Conservation (phyloP, 2,797 vertebrate genomes). For the Podarcis siculus region DNA sequence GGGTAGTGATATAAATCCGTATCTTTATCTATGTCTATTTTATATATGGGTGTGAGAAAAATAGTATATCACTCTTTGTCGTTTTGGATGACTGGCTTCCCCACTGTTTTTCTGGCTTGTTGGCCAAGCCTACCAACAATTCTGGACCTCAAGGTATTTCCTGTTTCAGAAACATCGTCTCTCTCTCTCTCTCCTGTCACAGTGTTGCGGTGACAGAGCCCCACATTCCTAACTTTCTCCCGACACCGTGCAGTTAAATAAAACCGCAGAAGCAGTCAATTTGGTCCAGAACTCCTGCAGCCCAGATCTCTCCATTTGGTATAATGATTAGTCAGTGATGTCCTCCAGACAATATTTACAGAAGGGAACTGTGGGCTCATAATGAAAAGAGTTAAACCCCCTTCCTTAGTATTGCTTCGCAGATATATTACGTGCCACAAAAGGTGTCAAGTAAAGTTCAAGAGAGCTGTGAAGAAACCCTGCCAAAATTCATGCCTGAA, state of each 20-base stretch:
- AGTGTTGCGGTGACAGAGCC: neutral
- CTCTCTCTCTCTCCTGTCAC: neutral
- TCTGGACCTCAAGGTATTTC: constrained; percentile 8
- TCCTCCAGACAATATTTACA: constrained; percentile 66
- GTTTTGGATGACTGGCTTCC: neutral
- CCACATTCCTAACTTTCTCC: neutral
- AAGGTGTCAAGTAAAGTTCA: constrained; percentile 94
- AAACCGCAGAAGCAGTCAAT: constrained; percentile 33
- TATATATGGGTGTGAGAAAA: neutral
- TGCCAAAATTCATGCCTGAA: constrained; percentile 91
- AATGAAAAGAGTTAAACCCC: constrained; percentile 59
- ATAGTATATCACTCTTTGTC: neutral
- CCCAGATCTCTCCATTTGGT: constrained; percentile 48
- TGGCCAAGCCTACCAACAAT: neutral
- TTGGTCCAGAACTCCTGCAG: constrained; percentile 29
- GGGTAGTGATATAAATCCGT: neutral
- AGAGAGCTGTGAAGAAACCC: constrained; percentile 79
- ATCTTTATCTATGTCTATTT: neutral
- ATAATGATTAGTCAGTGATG: constrained; percentile 53
- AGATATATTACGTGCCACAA: constrained; percentile 79
- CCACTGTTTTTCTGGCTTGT: neutral
- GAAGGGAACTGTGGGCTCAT: constrained; percentile 58
- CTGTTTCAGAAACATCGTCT: constrained; percentile 17
- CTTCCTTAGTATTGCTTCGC: constrained; percentile 69
- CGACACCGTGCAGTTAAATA: neutral